Evolutionary conservation across 2,888 invertebrate genomes (phyloP), one percentile per base, ranked within the genome.

Genomic region (Amiota communis): DNA sequence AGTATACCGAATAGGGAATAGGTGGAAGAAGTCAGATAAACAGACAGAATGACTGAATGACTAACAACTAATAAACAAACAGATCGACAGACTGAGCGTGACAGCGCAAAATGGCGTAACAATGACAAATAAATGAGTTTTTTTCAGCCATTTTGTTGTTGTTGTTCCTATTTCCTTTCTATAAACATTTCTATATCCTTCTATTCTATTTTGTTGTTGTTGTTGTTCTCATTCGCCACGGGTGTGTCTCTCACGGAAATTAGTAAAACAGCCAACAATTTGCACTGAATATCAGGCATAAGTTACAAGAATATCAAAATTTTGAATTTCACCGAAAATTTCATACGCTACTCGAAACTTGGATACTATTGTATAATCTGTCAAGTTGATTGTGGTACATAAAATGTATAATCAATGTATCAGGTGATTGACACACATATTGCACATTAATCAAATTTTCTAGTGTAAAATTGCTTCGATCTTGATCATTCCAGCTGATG

Each of bases 161-260:
- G n/a, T n/a, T n/a, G n/a, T 47, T 65, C 11, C 49, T 47, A 4
- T 13, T 15, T 65, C 10, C 47, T 15, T 64, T 64, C 15, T 36
- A 36, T 20, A 20, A 20, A 59, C 23, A 59, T 59, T 36, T n/a
- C 20, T 59, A 53, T n/a, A 13, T 17, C 59, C 59, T 59, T 17
- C 59, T 23, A 59, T 59, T 59, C 2, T 59, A n/a, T 59, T 65
- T 65, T 48, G 57, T 59, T 59, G 59, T 59, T 59, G 59, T 8
- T 15, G 15, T 59, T 57, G 59, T 17, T 59, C 17, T 59, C 8
- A 59, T 17, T 9, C 59, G 59, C 65, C 48, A 48, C 65, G 48
- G 65, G 65, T 65, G 65, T 65, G 65, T 65, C 65, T n/a, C n/a
- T 47, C 48, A 64, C 64, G 64, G 64, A 64, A 47, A 64, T 64